Percentiles rank a stretch among this genome's conserved stretches.
Evolutionary conservation across 2,888 invertebrate species (phyloP).

Genomic region (Hypena proboscidalis): DNA sequence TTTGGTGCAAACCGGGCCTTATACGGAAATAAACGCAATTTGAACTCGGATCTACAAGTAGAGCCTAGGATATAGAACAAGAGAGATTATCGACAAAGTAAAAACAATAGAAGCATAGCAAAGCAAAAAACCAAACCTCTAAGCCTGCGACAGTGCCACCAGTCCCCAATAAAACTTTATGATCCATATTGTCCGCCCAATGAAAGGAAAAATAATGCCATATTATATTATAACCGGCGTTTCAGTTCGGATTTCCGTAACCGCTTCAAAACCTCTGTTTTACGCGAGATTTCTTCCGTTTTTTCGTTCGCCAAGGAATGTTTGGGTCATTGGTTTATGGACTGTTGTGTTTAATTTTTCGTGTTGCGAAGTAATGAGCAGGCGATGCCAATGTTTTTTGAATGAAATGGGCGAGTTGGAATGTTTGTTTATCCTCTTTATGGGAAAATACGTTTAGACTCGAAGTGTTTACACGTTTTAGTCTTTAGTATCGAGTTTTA

Average conservation of each 20-base stretch:
- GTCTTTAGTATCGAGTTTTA: too few relatives aligned
- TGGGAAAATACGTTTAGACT: too few relatives aligned
- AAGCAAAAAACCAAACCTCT: conserved; percentile 1
- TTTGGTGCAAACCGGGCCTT: too few relatives aligned
- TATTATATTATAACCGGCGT: conserved; percentile 50
- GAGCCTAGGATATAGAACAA: too few relatives aligned
- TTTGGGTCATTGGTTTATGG: conserved; percentile 15
- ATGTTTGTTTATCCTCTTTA: too few relatives aligned
- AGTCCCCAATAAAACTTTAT: conserved; percentile 66
- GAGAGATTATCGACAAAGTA: too few relatives aligned
- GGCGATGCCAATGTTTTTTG: neutral
- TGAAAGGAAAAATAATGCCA: conserved; percentile 65
- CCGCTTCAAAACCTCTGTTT: conserved; percentile 40
- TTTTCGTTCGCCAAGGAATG: conserved; percentile 14
- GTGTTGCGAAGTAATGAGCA: neutral
- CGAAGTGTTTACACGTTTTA: too few relatives aligned
- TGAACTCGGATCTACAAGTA: too few relatives aligned
- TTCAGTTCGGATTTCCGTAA: conserved; percentile 32
- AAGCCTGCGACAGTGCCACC: conserved; percentile 26
- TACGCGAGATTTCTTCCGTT: conserved; percentile 29
- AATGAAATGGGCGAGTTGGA: too few relatives aligned
- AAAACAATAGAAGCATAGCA: too few relatives aligned
- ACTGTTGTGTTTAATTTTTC: conserved; percentile 23
- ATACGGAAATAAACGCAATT: too few relatives aligned
- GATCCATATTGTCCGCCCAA: conserved; percentile 67